These are phyloP conservation scores for Diabrotica undecimpunctata DNA, from an alignment of 1,140 invertebrate species.

Conservation along the genomic window DNA sequence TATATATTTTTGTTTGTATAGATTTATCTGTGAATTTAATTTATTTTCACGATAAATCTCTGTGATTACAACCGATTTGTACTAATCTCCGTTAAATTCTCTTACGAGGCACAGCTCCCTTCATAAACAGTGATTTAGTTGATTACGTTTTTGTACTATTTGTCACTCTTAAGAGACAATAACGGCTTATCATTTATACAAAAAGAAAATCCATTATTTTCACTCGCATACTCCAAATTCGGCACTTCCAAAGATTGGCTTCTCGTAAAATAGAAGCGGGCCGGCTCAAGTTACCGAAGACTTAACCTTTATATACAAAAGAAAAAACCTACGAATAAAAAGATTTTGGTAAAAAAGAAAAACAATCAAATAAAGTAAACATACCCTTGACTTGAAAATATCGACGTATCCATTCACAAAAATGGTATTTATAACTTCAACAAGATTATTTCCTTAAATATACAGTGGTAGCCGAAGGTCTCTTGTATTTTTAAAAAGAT, in stretches of 20 bases:
- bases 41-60: too few species aligned
- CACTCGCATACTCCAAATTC: background rate
- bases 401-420: too few species aligned
- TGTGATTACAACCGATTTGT: background rate
- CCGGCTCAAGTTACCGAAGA: background rate
- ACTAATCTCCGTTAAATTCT: background rate
- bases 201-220: constrained; percentile 3
- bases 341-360: too few species aligned
- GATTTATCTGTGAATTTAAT: too few species aligned
- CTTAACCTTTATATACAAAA: background rate
- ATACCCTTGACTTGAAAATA: too few species aligned
- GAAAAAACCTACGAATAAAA: too few species aligned
- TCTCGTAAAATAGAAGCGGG: background rate
- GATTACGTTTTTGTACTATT: background rate
- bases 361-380: too few species aligned
- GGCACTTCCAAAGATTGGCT: constrained; percentile 1
- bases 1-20: too few species aligned
- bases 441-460: too few species aligned
- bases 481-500: too few species aligned
- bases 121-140: background rate
- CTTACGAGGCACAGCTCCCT: background rate
- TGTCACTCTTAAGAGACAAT: constrained; percentile 2
- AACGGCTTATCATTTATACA: constrained; percentile 2
- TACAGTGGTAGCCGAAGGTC: too few species aligned
- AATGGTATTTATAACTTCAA: too few species aligned